Evolutionary conservation across 1,140 invertebrate genomes (phyloP), one percentile per base, ranked within the genome.

Genomic region (Drosophila melanogaster): DNA sequence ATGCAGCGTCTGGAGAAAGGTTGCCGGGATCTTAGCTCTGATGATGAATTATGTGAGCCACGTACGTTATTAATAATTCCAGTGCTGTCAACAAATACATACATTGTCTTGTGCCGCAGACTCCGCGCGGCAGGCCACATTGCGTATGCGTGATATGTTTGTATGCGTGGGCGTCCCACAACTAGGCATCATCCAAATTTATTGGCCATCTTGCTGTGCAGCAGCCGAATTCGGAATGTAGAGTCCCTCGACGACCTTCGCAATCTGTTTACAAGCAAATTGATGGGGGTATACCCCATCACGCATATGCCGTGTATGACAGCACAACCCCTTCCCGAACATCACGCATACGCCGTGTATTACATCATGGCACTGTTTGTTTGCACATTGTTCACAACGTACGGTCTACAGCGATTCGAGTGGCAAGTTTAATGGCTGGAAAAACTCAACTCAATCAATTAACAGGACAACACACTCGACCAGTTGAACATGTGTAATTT

Each of bases 51-150:
- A 87, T 87, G 84, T 89, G 72, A 60, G 72, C 84, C 84, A 87
- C 84, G 84, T 87, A 89, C 84, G 77, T 87, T 87, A 87, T 87
- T 87, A 87, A 89, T 87, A 87, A 87, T 87, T 87, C 79, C 84
- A 57, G 64, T 81, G 60, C 84, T 87, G 84, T 87, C 84, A 89
- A 87, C 84, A 87, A 87, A 87, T 81, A 87, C 83, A 87, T 87
- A 87, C 83, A 81, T 81, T 81, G 76, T 83, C 67, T 72, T 55
- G 44, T 61, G 71, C 65, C 44, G 43, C 53, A 54, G 35, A 33
- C 8, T 24, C 50, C 43, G 40, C 43, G 54, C 22, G 41, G 47
- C 4, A 33, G 57, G 40, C 40, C 74, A 60, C 81, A 55, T 66
- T 76, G 83, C 83, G 83, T 86, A 86, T 87, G 83, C 83, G 83